These are phyloP conservation scores for human DNA, from an alignment of 2,113 vertebrate genomes.

Conservation along the genomic window GRCh38 chr15:28868001-28868500, in stretches of 20 bases:
- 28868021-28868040: background rate
- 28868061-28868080: background rate
- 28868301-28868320: background rate
- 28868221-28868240: background rate
- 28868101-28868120: background rate
- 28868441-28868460: background rate
- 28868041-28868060: background rate
- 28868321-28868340: background rate
- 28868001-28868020: background rate
- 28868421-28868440: background rate
- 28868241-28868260: background rate
- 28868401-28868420: background rate
- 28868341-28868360: background rate
- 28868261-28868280: background rate
- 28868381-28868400: background rate
- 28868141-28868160: background rate
- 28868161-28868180: no score
- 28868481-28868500: background rate
- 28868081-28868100: background rate
- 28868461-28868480: background rate
- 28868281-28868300: background rate
- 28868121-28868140: background rate
- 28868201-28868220: background rate
- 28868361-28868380: background rate
- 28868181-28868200: background rate